phyloP scores from a whole-genome alignment of 2,888 invertebrate species.

The Leucophenga montana region DNA sequence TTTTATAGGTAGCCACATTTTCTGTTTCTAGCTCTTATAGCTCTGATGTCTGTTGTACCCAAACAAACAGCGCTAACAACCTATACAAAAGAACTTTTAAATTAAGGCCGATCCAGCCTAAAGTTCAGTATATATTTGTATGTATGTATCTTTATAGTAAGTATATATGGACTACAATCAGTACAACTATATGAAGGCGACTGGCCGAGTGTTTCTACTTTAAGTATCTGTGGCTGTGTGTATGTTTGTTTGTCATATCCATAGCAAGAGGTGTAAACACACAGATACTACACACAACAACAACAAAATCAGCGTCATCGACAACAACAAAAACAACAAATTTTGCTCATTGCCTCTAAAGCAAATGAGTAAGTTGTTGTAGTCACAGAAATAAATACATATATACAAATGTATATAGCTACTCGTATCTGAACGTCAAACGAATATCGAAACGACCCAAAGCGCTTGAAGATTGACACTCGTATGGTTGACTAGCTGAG shows the following conservation, averaged over 20 bases:
- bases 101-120: too few relatives aligned
- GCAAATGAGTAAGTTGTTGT: too few relatives aligned
- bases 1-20: too few relatives aligned
- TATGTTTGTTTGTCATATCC: conserved; percentile 2
- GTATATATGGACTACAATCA: not conserved
- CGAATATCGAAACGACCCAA: too few relatives aligned
- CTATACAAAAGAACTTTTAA: too few relatives aligned
- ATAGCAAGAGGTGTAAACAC: conserved; percentile 10
- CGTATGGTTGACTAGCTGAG: conserved; percentile 20
- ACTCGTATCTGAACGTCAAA: too few relatives aligned
- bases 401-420: too few relatives aligned
- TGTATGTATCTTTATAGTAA: not conserved
- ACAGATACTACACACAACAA: not conserved
- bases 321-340: conserved; percentile 8
- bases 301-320: not conserved
- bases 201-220: not conserved
- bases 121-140: not conserved
- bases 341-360: not conserved
- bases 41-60: too few relatives aligned
- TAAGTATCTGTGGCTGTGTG: not conserved
- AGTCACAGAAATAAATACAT: too few relatives aligned
- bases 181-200: conserved; percentile 10
- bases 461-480: not conserved
- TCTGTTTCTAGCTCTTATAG: too few relatives aligned
- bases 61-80: too few relatives aligned